Evolutionary conservation across 2,113 vertebrate genomes (phyloP).

Genomic region (Semnornis frantzii): DNA sequence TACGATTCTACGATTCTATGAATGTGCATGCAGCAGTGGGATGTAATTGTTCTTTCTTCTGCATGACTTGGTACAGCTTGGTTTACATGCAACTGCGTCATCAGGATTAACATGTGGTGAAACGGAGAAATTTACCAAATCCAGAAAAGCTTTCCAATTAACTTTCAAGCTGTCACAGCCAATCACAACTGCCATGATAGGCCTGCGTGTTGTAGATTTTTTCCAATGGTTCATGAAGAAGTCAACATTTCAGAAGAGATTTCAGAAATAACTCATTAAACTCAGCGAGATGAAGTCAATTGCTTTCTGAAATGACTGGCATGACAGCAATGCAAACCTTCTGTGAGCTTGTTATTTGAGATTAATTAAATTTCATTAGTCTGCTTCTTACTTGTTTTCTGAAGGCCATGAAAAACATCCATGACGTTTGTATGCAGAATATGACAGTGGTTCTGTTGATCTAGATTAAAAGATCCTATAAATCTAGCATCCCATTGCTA

Average conservation of each 20-base stretch:
- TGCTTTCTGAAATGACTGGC: neutral
- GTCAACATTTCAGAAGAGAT: constrained; percentile 11
- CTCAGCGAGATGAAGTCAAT: neutral
- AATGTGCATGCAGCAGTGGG: rapidly evolving
- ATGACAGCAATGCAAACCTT: neutral
- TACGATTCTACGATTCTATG: too few relatives aligned
- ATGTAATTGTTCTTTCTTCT: neutral
- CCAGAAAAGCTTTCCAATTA: constrained; percentile 2
- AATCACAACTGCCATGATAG: neutral
- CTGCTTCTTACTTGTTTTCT: neutral
- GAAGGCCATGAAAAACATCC: neutral
- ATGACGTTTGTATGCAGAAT: neutral
- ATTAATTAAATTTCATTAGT: neutral
- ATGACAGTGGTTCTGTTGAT: neutral
- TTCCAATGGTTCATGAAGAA: neutral
- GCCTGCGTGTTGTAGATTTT: neutral
- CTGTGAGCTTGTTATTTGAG: neutral
- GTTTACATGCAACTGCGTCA: neutral
- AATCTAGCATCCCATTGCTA: neutral
- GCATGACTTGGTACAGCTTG: neutral
- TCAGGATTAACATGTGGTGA: neutral
- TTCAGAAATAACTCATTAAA: neutral
- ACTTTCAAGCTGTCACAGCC: neutral
- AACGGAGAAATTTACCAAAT: neutral
- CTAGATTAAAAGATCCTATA: neutral